A percentile compares a stretch with the other conserved stretches of the same genome.
These are phyloP conservation scores for Diachasmimorpha longicaudata DNA, from an alignment of 1,140 invertebrate genomes.

Conservation along the genomic window DNA sequence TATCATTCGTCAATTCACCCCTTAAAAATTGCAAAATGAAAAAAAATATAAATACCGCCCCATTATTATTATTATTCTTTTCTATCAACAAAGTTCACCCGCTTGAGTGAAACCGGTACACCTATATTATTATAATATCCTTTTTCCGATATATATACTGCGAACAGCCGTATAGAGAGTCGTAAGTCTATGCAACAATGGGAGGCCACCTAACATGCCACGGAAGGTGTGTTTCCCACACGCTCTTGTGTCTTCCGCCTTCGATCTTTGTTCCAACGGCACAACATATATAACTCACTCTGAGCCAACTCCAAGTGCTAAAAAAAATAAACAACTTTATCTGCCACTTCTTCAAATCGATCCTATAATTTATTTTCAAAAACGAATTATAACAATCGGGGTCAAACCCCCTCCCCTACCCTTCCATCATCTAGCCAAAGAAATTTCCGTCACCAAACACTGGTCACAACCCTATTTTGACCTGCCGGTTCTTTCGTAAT, in stretches of 20 bases:
- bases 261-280: constrained; percentile 24
- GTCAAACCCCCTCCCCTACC: too few relatives aligned
- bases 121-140: neutral
- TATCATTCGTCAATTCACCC: too few relatives aligned
- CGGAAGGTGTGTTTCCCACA: constrained; percentile 26
- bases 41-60: neutral
- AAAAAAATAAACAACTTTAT: neutral
- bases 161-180: neutral
- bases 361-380: neutral
- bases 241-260: constrained; percentile 24
- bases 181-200: neutral
- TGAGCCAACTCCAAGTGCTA: neutral
- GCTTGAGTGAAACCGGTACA: neutral
- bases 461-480: too few relatives aligned
- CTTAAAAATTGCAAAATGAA: too few relatives aligned
- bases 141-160: neutral
- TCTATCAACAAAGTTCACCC: neutral
- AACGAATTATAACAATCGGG: too few relatives aligned
- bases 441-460: too few relatives aligned
- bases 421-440: too few relatives aligned
- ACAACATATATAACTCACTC: neutral
- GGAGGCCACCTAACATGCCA: constrained; percentile 25
- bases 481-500: too few relatives aligned
- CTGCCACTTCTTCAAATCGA: neutral
- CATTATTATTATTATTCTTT: too few relatives aligned